Evolutionary conservation across 2,113 vertebrate genomes (phyloP).

Genomic region (Burhinus oedicnemus): DNA sequence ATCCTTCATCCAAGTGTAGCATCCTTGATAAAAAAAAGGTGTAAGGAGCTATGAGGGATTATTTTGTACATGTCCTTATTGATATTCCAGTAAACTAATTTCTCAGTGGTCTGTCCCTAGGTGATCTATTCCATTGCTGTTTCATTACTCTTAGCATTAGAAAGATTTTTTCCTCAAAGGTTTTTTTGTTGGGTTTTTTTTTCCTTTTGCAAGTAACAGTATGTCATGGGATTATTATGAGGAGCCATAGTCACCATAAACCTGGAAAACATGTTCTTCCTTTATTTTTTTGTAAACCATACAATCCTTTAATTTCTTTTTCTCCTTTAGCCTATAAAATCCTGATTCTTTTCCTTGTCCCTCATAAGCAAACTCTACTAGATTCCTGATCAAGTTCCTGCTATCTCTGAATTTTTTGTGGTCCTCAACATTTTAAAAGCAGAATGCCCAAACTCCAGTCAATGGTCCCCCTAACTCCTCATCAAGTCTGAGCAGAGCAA

Average conservation of each 20-base stretch:
- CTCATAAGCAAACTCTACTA: not conserved
- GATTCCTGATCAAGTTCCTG: not conserved
- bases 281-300: not conserved
- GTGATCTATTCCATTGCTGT: not conserved
- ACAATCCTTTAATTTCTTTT: not conserved
- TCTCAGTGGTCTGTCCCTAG: not conserved
- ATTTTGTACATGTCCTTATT: too few species aligned
- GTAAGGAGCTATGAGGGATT: too few species aligned
- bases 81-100: too few species aligned
- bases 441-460: not conserved
- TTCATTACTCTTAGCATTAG: not conserved
- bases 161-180: not conserved
- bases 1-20: too few species aligned
- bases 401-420: not conserved
- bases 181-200: not conserved
- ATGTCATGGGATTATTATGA: not conserved
- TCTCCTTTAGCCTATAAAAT: not conserved
- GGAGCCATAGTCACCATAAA: not conserved
- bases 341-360: not conserved
- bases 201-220: not conserved
- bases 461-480: not conserved
- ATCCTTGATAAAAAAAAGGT: too few species aligned
- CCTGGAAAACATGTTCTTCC: not conserved
- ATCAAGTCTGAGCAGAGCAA: not conserved
- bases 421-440: not conserved